These are phyloP conservation scores for Neolamprologus hecqui DNA, from an alignment of 2,113 vertebrate species.

Conservation along the genomic window DNA sequence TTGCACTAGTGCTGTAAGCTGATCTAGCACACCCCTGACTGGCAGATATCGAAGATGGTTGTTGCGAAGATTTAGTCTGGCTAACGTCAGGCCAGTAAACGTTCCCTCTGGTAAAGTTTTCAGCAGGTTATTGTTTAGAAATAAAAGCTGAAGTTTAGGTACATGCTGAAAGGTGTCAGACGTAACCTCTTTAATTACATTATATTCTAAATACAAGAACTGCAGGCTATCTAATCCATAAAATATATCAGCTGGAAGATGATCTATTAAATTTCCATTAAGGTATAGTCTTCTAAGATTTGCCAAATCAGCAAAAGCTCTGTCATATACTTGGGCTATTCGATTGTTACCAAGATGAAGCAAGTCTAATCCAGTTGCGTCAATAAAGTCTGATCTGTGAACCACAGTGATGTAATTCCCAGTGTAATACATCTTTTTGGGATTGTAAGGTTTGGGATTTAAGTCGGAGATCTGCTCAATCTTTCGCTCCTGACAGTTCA, in stretches of 20 bases:
- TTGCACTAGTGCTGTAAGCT: constrained; percentile 87
- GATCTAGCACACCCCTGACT: constrained; percentile 84
- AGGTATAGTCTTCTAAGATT: constrained; percentile 90
- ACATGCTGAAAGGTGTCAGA: constrained; percentile 82
- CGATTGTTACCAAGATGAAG: constrained; percentile 96
- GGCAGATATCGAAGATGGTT: constrained; percentile 90
- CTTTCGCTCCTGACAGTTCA: constrained; percentile 96
- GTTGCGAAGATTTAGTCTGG: constrained; percentile 85
- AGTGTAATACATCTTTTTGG: constrained; percentile 97
- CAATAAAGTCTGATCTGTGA: constrained; percentile 84
- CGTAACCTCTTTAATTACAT: constrained; percentile 86
- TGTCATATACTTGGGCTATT: constrained; percentile 84
- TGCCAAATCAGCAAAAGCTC: constrained; percentile 85
- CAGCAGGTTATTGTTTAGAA: constrained; percentile 94
- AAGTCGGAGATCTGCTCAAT: constrained; percentile 90
- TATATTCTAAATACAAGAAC: constrained; percentile 96
- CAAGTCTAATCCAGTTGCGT: constrained; percentile 88
- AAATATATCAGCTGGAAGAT: constrained; percentile 81
- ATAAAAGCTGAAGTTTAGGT: constrained; percentile 92
- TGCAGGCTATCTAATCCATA: constrained; percentile 88
- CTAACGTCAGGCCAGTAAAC: constrained; percentile 84
- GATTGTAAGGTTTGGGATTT: constrained; percentile 94
- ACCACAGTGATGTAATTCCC: constrained; percentile 90
- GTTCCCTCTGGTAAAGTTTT: constrained; percentile 82
- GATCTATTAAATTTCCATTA: constrained; percentile 91